Evolutionary conservation across 2,888 invertebrate species (phyloP).

Genomic region (Cataglyphis rosenhaueri): DNA sequence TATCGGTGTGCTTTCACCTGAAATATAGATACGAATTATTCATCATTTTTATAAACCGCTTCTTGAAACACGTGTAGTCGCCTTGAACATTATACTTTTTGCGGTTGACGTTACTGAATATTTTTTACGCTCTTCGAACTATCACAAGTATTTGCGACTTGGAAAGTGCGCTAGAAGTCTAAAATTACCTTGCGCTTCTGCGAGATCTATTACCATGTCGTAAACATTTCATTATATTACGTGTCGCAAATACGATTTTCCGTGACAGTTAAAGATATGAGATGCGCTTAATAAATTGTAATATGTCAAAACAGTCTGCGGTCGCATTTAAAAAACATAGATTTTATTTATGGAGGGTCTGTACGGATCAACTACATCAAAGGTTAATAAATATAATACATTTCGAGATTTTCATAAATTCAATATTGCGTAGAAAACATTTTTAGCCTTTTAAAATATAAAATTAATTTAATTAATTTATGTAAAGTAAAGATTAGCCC

Average conservation of each 20-base stretch:
- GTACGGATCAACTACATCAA: too few relatives aligned
- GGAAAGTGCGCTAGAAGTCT: conserved; percentile 41
- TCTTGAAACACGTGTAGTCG: conserved; percentile 56
- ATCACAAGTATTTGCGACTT: conserved; percentile 43
- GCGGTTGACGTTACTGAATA: conserved; percentile 70
- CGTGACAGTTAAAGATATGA: conserved; percentile 14
- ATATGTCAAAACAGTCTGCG: conserved; percentile 23
- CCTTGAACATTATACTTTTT: conserved; percentile 60
- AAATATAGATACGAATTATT: conserved; percentile 37
- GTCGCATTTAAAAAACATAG: not conserved
- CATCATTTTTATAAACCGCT: conserved; percentile 45
- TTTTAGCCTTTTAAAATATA: too few relatives aligned
- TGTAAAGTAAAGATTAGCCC: too few relatives aligned
- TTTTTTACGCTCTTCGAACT: conserved; percentile 56
- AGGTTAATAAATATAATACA: too few relatives aligned
- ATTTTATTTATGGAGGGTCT: conserved; percentile 18
- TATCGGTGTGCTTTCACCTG: conserved; percentile 35
- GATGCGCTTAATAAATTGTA: conserved; percentile 14
- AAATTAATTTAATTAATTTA: too few relatives aligned
- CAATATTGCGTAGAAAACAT: too few relatives aligned
- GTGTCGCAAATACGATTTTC: conserved; percentile 32
- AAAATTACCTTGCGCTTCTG: conserved; percentile 38
- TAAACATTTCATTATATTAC: conserved; percentile 34
- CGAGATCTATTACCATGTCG: conserved; percentile 41
- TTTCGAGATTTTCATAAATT: too few relatives aligned